Evolutionary conservation across 1,140 invertebrate genomes (phyloP).

Genomic region (Anadara kagoshimensis): DNA sequence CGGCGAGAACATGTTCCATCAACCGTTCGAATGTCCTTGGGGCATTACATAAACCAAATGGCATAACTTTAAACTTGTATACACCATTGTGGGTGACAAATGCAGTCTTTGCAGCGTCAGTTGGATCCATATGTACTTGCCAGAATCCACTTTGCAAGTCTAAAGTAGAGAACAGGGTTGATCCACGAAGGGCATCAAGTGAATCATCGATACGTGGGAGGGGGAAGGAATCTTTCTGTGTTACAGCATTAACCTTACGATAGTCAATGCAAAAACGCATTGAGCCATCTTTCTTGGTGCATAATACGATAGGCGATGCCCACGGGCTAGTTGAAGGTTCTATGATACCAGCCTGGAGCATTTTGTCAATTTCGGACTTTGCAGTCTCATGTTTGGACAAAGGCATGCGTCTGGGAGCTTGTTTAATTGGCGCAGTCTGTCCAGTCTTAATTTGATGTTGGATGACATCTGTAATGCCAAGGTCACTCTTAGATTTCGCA

Average conservation of each 20-base stretch:
- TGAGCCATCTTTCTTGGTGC: slow-evolving; percentile 11
- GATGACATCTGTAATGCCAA: slow-evolving; percentile 6
- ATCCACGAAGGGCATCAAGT: slow-evolving; percentile 65
- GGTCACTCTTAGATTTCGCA: slow-evolving; percentile 13
- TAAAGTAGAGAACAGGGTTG: slow-evolving; percentile 70
- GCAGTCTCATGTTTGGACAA: slow-evolving; percentile 15
- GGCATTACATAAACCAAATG: slow-evolving; percentile 35
- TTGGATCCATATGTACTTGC: slow-evolving; percentile 50
- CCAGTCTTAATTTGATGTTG: slow-evolving; percentile 28
- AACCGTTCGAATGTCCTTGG: slow-evolving; percentile 23
- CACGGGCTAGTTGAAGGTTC: too few relatives aligned
- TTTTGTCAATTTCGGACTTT: slow-evolving; percentile 24
- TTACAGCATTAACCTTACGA: background rate
- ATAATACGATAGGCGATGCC: background rate
- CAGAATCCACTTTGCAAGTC: slow-evolving; percentile 67
- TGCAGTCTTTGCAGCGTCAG: slow-evolving; percentile 65
- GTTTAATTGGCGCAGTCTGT: slow-evolving; percentile 14
- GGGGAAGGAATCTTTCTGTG: slow-evolving; percentile 74
- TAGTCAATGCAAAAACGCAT: slow-evolving; percentile 6
- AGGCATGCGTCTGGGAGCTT: slow-evolving; percentile 9
- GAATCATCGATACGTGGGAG: slow-evolving; percentile 74
- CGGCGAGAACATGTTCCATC: slow-evolving; percentile 41
- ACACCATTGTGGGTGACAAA: slow-evolving; percentile 13
- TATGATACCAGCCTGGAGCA: slow-evolving; percentile 31
- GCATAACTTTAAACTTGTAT: slow-evolving; percentile 36